Base-by-base conservation (phyloP, 2,113 vertebrate genomes). In the Burhinus oedicnemus region DNA sequence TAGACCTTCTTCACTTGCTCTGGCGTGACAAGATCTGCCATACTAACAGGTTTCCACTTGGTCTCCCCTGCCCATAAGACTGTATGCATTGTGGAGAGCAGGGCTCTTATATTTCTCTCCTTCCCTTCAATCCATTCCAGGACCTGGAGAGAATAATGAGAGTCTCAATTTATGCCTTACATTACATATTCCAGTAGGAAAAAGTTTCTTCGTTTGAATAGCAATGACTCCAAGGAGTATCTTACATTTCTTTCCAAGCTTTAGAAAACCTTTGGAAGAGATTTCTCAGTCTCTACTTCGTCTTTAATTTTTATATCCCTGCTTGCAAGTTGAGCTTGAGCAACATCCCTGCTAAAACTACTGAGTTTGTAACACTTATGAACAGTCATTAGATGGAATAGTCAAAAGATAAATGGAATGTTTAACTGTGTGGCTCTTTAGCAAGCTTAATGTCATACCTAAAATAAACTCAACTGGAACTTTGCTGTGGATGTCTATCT, bases 81-180 rank as follows among this genome's bases (percentile, higher is more conserved):
- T 0, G 99, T 99, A 86, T 99, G 99, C 99, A 99, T 99, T 8
- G 99, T 99, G 94, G 99, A 99, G 23, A 99, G 98, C 90, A 99
- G 97, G 3, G 99, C 99, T 66, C 99, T 98, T 96, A 99, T 99
- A 60, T 99, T 99, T 87, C 99, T 98, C 97, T 99, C 99, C 96
- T 99, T 99, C 62, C 99, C 99, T 97, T 99, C 99, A 60, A 99
- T 99, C 99, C 99, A 99, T 81, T 99, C 99, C 92, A 99, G 98
- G 62, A 99, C 98, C 99, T 99, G 92, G 54, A 95, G n/a, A 70
- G 3, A 83, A 90, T 0, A 83, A 90, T 0, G 3, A 0, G 3
- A 0, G 25, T 47, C 65, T 85, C 58, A 20, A 5, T 54, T 83
- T 65, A 38, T 51, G 55, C 34, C 74, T 90, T 52, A 12, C 17